Percentiles rank a stretch among this genome's conserved stretches.
Evolutionary conservation across 2,113 vertebrate species (phyloP).

Genomic region (Forbesichthys agassizii): DNA sequence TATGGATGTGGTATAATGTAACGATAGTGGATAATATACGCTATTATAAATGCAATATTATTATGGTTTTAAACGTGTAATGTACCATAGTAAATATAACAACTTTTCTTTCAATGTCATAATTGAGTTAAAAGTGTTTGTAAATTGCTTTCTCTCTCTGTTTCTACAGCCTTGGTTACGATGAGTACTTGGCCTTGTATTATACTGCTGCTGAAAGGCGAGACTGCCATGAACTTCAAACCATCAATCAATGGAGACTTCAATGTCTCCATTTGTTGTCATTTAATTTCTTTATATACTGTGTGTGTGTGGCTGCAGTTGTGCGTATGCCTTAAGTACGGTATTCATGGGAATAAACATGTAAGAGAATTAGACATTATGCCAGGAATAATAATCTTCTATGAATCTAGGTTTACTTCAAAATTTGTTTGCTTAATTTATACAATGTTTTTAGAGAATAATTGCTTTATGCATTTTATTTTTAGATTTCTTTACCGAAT

Average conservation of each 20-base stretch:
- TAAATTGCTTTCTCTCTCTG: slow-evolving; percentile 11
- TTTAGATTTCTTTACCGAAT: slow-evolving; percentile 61
- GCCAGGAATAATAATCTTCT: slow-evolving; percentile 58
- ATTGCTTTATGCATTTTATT: slow-evolving; percentile 48
- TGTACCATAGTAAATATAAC: no score
- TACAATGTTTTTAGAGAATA: slow-evolving; percentile 45
- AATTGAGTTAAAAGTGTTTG: no score
- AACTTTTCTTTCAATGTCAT: no score
- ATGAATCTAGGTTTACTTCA: slow-evolving; percentile 46
- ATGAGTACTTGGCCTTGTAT: slow-evolving; percentile 45
- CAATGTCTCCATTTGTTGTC: slow-evolving; percentile 24
- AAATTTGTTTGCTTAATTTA: slow-evolving; percentile 58
- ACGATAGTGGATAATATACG: no score
- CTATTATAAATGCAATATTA: no score
- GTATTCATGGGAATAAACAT: slow-evolving; percentile 24
- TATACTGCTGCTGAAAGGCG: slow-evolving; percentile 59
- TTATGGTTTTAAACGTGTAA: no score
- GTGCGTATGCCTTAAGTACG: not conserved
- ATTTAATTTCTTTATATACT: not conserved
- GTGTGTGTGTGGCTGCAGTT: slow-evolving; percentile 1
- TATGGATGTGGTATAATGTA: no score
- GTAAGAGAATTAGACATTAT: slow-evolving; percentile 58
- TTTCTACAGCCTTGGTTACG: slow-evolving; percentile 73
- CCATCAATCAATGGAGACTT: slow-evolving; percentile 14
- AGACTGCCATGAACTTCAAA: slow-evolving; percentile 58